These are phyloP conservation scores for human (Homo sapiens) DNA, from an alignment of 2,113 vertebrate genomes.

Conservation along the genomic window GRCh38 chr5:161299501-161300000, in stretches of 20 bases:
- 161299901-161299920: background rate
- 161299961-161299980: background rate
- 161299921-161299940: background rate
- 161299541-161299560: background rate
- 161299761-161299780: background rate
- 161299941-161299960: background rate
- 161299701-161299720: background rate
- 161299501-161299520: background rate
- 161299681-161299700: background rate
- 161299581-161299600: background rate
- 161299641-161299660: background rate
- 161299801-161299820: background rate
- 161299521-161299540: background rate
- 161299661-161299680: background rate
- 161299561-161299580: background rate
- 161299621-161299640: background rate
- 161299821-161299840: background rate
- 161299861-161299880: background rate
- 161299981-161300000: background rate
- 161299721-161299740: background rate
- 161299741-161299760: background rate
- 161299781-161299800: background rate
- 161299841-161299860: background rate
- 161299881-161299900: background rate
- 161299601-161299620: background rate